Conservation (phyloP, 2,797 vertebrate species). For the Intellagama lesueurii region DNA sequence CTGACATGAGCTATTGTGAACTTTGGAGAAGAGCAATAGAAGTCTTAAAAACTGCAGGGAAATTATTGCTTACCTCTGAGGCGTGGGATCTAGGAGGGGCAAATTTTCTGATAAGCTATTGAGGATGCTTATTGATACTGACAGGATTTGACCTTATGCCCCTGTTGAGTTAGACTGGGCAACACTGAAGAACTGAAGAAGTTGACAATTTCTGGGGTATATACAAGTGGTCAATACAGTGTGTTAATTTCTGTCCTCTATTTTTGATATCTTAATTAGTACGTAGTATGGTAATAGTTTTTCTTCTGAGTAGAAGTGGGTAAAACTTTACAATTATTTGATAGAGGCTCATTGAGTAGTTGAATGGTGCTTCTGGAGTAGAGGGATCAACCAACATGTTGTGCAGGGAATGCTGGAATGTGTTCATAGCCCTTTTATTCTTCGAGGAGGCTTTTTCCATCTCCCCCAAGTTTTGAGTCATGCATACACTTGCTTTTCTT, state of each 20-base stretch:
- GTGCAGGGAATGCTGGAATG: too few species aligned
- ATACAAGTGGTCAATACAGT: neutral
- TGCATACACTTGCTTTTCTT: neutral
- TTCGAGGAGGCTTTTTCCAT: too few species aligned
- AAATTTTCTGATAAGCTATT: neutral
- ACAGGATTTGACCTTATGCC: neutral
- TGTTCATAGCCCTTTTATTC: too few species aligned
- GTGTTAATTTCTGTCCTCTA: neutral
- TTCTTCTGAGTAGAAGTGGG: neutral
- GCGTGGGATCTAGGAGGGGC: too few species aligned
- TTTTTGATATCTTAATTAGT: neutral
- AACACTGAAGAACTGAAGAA: neutral
- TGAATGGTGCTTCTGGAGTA: too few species aligned
- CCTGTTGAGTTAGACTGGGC: neutral
- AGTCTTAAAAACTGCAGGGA: neutral
- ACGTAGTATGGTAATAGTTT: neutral
- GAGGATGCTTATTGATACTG: neutral
- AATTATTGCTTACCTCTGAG: too few species aligned
- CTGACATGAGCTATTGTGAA: too few species aligned
- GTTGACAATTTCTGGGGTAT: neutral
- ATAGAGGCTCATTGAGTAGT: too few species aligned
- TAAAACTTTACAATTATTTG: too few species aligned
- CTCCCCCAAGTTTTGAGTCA: neutral
- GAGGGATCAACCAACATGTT: too few species aligned
- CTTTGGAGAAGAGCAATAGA: too few species aligned